Conservation (phyloP, 30 jellyfish, hydroid and myxozoan species). For the Sanderia malayensis region DNA sequence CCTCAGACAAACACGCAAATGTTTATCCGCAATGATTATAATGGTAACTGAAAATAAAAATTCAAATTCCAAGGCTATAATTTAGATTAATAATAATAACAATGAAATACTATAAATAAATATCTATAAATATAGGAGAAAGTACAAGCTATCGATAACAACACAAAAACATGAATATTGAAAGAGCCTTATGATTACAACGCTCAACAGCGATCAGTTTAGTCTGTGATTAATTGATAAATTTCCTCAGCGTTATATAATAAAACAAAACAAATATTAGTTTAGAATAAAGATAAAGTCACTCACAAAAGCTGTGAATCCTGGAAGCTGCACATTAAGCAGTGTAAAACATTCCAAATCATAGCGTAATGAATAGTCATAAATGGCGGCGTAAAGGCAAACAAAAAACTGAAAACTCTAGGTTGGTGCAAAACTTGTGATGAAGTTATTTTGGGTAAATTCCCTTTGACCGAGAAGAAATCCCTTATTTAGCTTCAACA, state of each 20-base stretch:
- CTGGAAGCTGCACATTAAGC: neutral
- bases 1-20: constrained; percentile 2
- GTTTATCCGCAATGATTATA: neutral
- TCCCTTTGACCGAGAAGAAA: too few relatives aligned
- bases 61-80: neutral
- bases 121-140: neutral
- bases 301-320: neutral
- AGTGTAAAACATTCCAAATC: too few relatives aligned
- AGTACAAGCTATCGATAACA: neutral
- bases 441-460: too few relatives aligned
- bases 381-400: too few relatives aligned
- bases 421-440: too few relatives aligned
- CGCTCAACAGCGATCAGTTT: too few relatives aligned
- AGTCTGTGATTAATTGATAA: neutral
- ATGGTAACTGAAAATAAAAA: constrained; percentile 12
- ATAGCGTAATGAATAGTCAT: too few relatives aligned
- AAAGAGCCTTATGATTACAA: too few relatives aligned
- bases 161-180: neutral
- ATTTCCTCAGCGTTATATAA: neutral
- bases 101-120: neutral
- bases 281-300: too few relatives aligned
- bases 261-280: neutral
- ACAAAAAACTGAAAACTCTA: too few relatives aligned
- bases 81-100: neutral
- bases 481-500: too few relatives aligned